Percentiles rank a stretch among this genome's conserved stretches.
These are phyloP conservation scores for Myripristis murdjan DNA, from an alignment of 2,797 vertebrate species.

Conservation along the genomic window DNA sequence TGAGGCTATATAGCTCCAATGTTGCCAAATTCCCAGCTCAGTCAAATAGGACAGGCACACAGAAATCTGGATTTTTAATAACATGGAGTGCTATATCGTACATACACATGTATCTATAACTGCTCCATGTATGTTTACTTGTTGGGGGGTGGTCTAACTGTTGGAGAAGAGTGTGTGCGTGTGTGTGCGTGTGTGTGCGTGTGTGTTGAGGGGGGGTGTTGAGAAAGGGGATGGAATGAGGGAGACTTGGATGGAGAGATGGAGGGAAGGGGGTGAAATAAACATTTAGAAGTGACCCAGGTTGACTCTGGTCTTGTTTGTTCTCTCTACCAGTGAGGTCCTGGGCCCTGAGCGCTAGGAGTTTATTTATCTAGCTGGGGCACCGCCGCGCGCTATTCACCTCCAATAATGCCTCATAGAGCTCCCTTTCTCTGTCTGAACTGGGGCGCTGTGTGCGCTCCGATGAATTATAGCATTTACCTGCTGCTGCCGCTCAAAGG, in stretches of 20 bases:
- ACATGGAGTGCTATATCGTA: constrained; percentile 53
- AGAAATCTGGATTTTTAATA: constrained; percentile 26
- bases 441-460: constrained; percentile 83
- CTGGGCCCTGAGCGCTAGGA: constrained; percentile 83
- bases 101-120: constrained; percentile 58
- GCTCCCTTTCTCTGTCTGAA: constrained; percentile 86
- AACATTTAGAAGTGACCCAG: constrained; percentile 90
- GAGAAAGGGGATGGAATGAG: constrained; percentile 74
- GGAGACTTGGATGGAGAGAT: constrained; percentile 72
- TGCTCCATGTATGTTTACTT: constrained; percentile 75
- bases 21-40: background rate
- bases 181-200: constrained; percentile 28
- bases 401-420: constrained; percentile 89
- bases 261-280: constrained; percentile 81
- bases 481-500: constrained; percentile 75
- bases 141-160: constrained; percentile 71
- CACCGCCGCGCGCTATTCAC: constrained; percentile 85
- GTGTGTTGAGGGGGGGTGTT: constrained; percentile 35
- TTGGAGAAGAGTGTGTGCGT: constrained; percentile 49
- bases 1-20: background rate
- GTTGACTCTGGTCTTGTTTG: constrained; percentile 90
- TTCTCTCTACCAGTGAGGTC: constrained; percentile 91
- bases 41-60: constrained; percentile 22
- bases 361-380: constrained; percentile 91
- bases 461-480: constrained; percentile 89